phyloP scores from a whole-genome alignment of 1,140 invertebrate species.

The Dufourea novaeangliae region DNA sequence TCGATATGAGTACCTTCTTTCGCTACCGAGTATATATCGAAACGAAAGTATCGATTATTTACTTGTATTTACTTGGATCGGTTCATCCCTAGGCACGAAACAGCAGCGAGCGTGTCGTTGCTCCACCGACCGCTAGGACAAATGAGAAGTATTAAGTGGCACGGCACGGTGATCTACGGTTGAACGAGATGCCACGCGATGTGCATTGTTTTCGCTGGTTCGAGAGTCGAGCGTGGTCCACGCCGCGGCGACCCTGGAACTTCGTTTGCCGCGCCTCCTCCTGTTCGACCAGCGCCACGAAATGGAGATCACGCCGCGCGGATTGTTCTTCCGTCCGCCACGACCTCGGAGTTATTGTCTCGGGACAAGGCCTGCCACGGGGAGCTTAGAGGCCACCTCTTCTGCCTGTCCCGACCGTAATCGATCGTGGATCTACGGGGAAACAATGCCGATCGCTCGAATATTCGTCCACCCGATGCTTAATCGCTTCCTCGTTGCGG shows the following conservation, averaged over 20 bases:
- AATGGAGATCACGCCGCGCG: slow-evolving; percentile 52
- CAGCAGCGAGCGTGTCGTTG: not conserved
- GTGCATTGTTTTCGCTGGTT: slow-evolving; percentile 44
- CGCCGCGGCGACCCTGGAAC: slow-evolving; percentile 3
- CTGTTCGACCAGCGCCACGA: slow-evolving; percentile 17
- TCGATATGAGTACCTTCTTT: no score
- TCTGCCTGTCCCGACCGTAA: slow-evolving; percentile 35
- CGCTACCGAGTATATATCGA: no score
- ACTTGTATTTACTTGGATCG: no score
- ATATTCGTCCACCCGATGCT: slow-evolving; percentile 58
- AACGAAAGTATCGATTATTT: no score
- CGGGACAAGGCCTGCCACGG: slow-evolving; percentile 56
- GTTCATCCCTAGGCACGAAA: no score
- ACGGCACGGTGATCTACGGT: slow-evolving; percentile 34
- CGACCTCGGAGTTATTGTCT: slow-evolving; percentile 71
- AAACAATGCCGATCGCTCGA: slow-evolving; percentile 59
- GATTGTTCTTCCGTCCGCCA: slow-evolving; percentile 50
- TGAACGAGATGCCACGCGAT: slow-evolving; percentile 32
- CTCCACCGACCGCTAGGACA: slow-evolving; percentile 19
- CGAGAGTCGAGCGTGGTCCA: slow-evolving; percentile 10
- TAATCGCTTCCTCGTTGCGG: slow-evolving; percentile 34
- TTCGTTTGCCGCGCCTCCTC: slow-evolving; percentile 45
- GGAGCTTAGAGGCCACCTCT: slow-evolving; percentile 30
- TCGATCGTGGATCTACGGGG: slow-evolving; percentile 52
- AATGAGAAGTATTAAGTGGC: slow-evolving; percentile 39